A percentile compares a stretch with the other conserved stretches of the same genome.
phyloP scores from a whole-genome alignment of 2,113 vertebrate species.

The Struthidea cinerea region DNA sequence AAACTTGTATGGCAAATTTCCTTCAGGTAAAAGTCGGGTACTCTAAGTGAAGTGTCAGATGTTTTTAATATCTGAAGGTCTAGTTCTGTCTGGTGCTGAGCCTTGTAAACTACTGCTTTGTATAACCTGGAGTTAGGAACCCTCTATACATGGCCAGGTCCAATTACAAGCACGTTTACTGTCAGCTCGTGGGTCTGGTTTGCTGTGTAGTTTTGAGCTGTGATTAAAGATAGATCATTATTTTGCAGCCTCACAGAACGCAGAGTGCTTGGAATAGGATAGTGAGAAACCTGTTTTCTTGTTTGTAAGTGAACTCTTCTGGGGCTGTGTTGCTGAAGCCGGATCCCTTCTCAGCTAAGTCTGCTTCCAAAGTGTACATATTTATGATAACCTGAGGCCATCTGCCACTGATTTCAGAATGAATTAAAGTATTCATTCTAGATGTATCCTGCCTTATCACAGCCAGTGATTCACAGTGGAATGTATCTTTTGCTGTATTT shows the following conservation, averaged over 20 bases:
- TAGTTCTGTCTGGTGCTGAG: not conserved
- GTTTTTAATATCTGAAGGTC: not conserved
- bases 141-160: rapidly evolving
- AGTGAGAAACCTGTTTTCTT: not conserved
- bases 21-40: not conserved
- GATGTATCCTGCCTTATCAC: conserved; percentile 25
- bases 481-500: not conserved
- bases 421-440: conserved; percentile 39
- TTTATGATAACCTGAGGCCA: conserved; percentile 64
- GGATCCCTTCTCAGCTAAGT: conserved; percentile 4
- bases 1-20: not conserved
- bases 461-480: not conserved
- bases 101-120: not conserved
- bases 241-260: not conserved
- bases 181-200: not conserved
- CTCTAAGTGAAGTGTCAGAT: not conserved
- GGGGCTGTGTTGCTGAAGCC: not conserved
- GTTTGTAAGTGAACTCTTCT: not conserved
- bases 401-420: conserved; percentile 29
- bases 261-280: not conserved
- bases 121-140: not conserved
- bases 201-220: not conserved
- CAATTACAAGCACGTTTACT: not conserved
- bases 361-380: conserved; percentile 30
- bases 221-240: not conserved